These are phyloP conservation scores for Drosophila simulans DNA, from an alignment of 1,140 invertebrate species.

Conservation along the genomic window DNA sequence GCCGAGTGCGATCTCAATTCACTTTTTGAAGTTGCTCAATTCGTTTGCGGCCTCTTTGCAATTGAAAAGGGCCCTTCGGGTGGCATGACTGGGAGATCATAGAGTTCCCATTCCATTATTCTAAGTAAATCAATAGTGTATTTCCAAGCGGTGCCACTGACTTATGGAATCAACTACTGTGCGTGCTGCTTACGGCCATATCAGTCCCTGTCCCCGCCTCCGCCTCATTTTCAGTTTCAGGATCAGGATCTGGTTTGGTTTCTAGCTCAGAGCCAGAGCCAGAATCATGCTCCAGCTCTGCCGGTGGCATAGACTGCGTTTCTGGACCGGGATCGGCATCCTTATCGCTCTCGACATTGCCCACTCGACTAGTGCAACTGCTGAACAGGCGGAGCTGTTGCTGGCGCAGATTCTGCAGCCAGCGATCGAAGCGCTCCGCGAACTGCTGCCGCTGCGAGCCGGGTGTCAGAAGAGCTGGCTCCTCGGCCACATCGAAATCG, in stretches of 20 bases:
- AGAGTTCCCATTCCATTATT: too few relatives aligned
- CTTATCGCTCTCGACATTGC: conserved; percentile 58
- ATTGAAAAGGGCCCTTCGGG: conserved; percentile 24
- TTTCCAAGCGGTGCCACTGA: background rate
- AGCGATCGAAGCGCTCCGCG: conserved; percentile 67
- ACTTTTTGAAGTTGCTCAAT: conserved; percentile 50
- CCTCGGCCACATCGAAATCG: conserved; percentile 50
- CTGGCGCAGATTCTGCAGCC: conserved; percentile 71
- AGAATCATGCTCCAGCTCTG: conserved; percentile 2
- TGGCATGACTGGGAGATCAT: background rate
- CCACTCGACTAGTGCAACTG: conserved; percentile 76
- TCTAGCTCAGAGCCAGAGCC: background rate
- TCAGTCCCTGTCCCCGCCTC: conserved; percentile 31
- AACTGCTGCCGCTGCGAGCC: conserved; percentile 62
- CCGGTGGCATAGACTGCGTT: background rate
- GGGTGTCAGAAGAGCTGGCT: conserved; percentile 55
- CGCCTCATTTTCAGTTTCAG: conserved; percentile 14
- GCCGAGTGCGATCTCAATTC: conserved; percentile 46
- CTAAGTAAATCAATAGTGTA: too few relatives aligned
- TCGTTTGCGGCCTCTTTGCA: conserved; percentile 57
- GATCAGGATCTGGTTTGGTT: conserved; percentile 11
- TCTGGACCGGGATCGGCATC: conserved; percentile 23
- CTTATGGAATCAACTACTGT: conserved; percentile 11
- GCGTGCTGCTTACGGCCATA: conserved; percentile 64
- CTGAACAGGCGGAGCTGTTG: conserved; percentile 66